phyloP scores from a whole-genome alignment of 2,113 vertebrate genomes.

The Mobula hypostoma region DNA sequence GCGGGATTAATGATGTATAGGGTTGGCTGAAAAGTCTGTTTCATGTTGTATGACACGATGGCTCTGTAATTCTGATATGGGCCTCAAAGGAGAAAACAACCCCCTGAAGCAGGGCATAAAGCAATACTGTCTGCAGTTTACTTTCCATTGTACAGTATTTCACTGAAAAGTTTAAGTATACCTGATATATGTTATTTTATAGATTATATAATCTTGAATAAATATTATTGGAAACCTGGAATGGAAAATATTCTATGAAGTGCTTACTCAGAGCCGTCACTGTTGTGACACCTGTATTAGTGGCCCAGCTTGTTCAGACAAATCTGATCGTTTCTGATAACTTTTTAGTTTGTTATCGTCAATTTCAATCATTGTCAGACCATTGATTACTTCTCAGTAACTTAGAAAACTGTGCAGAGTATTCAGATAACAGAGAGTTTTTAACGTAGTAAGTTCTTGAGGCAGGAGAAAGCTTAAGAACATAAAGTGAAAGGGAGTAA shows the following conservation, averaged over 20 bases:
- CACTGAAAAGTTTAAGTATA: too few species aligned
- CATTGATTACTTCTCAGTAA: background rate
- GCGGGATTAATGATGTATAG: too few species aligned
- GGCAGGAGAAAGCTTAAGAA: background rate
- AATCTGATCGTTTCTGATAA: background rate
- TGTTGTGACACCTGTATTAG: background rate
- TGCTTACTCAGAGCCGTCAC: background rate
- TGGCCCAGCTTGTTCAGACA: background rate
- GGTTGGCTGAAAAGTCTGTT: too few species aligned
- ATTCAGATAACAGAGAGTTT: background rate
- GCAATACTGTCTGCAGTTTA: too few species aligned
- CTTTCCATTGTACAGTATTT: too few species aligned
- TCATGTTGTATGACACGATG: too few species aligned
- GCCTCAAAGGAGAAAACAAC: too few species aligned
- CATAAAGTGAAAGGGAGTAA: background rate
- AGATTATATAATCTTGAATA: too few species aligned
- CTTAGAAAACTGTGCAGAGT: background rate
- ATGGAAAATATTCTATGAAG: background rate
- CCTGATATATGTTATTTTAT: too few species aligned
- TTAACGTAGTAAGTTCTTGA: background rate
- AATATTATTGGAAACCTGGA: background rate
- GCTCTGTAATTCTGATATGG: too few species aligned
- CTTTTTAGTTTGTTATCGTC: background rate
- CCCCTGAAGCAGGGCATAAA: too few species aligned
- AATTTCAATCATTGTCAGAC: background rate